Evolutionary conservation across 2,888 invertebrate genomes (phyloP), one percentile per base, ranked within the genome.

Genomic region (Andrena dorsata): DNA sequence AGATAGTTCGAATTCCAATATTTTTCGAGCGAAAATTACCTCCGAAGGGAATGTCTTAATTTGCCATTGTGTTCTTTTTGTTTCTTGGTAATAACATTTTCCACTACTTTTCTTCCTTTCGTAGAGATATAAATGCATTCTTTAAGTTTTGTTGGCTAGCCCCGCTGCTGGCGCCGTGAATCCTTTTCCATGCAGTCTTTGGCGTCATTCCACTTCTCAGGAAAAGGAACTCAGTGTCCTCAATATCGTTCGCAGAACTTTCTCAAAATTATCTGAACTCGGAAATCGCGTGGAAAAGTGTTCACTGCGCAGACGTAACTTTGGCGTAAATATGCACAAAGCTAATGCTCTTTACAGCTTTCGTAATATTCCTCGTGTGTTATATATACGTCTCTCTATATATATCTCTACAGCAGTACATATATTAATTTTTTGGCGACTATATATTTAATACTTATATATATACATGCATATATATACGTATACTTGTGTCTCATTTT

Each of bases 321-420:
- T 70, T 81, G 73, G 79, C 79, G 82, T 87, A 86, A 56, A 86
- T 82, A n/a, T 84, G 88, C 88, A 88, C 89, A 87, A 82, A 82
- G 88, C 89, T 88, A 88, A 88, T 86, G 88, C 88, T 88, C 89
- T 89, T 88, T 89, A 89, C 89, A 88, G 89, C 88, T 88, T 87
- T 79, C 82, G 79, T 89, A 89, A 75, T 72, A 51, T 69, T 83
- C 74, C 65, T 80, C 78, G 71, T 82, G 70, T 84, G 85, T 75
- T 76, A 70, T 81, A 84, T 16, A 70, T 30, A 75, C 10, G 69
- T 28, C 26, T 58, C 68, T 41, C 32, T 51, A 58, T 64, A 63
- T 49, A 49, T 58, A 74, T 61, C 60, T 60, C 68, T 70, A 79
- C 69, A 65, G 76, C 83, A 78, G 49, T 85, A 78, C 80, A 4